Conservation (phyloP, 2,797 vertebrate species). For the Erithacus rubecula region DNA sequence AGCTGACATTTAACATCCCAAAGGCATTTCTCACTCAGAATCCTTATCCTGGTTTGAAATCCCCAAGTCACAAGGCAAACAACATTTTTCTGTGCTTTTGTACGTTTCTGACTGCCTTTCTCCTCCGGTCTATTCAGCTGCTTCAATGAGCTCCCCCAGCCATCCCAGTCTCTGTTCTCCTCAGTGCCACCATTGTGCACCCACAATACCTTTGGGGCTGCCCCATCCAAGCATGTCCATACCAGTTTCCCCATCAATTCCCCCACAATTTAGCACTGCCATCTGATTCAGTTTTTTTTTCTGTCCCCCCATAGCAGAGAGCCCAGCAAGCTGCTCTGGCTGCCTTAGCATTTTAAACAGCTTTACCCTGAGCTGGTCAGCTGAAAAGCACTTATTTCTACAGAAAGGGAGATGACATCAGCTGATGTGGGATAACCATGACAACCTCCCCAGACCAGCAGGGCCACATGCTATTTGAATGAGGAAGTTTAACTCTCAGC, state of each 20-base stretch:
- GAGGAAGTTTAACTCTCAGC: slow-evolving; percentile 32
- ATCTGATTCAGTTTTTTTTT: slow-evolving; percentile 50
- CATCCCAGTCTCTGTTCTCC: slow-evolving; percentile 31
- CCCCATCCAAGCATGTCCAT: slow-evolving; percentile 44
- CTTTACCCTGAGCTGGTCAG: slow-evolving; percentile 59
- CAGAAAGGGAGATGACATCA: slow-evolving; percentile 72
- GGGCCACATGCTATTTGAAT: slow-evolving; percentile 56
- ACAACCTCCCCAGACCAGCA: slow-evolving; percentile 61
- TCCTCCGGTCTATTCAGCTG: slow-evolving; percentile 47
- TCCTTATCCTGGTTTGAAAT: slow-evolving; percentile 35
- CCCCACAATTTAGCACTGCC: slow-evolving; percentile 11
- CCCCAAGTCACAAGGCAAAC: slow-evolving; percentile 63
- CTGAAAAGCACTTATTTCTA: slow-evolving; percentile 56
- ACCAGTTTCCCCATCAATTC: slow-evolving; percentile 52
- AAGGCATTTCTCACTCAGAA: slow-evolving; percentile 55
- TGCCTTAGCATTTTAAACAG: slow-evolving; percentile 65
- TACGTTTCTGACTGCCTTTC: slow-evolving; percentile 30
- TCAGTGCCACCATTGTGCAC: slow-evolving; percentile 63
- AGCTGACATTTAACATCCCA: slow-evolving; percentile 31
- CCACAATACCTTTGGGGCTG: slow-evolving; percentile 54
- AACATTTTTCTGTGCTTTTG: slow-evolving; percentile 60
- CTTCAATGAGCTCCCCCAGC: slow-evolving; percentile 53
- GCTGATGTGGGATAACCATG: slow-evolving; percentile 69
- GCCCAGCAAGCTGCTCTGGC: not conserved
- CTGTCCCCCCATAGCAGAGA: not conserved